Evolutionary conservation across 1,140 invertebrate genomes (phyloP).

Genomic region (Caenorhabditis inopinata): DNA sequence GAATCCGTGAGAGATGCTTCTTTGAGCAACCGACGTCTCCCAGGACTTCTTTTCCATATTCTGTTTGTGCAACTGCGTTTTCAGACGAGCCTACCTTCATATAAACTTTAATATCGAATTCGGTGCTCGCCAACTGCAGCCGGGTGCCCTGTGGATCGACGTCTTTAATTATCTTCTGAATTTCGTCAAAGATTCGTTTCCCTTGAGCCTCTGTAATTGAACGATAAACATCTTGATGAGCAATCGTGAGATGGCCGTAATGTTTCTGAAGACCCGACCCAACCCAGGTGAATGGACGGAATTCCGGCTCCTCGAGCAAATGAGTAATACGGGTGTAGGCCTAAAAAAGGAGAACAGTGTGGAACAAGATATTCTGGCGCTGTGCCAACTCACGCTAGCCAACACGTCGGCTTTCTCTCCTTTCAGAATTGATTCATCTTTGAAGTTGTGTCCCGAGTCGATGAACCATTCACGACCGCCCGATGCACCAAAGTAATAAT

Average conservation of each 20-base stretch:
- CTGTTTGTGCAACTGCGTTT: conserved; percentile 3
- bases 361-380: background rate
- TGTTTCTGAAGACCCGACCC: conserved; percentile 66
- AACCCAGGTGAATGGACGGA: conserved; percentile 63
- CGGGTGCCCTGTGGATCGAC: conserved; percentile 53
- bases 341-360: background rate
- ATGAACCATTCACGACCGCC: conserved; percentile 65
- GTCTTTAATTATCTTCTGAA: conserved; percentile 57
- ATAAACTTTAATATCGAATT: conserved; percentile 64
- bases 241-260: conserved; percentile 65
- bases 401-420: conserved; percentile 42
- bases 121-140: conserved; percentile 55
- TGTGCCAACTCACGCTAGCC: conserved; percentile 18
- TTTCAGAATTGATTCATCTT: conserved; percentile 63
- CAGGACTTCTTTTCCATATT: too few species aligned
- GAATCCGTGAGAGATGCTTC: too few species aligned
- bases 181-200: conserved; percentile 46
- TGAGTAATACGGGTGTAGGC: conserved; percentile 57
- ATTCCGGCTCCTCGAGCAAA: conserved; percentile 60
- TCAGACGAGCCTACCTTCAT: conserved; percentile 49
- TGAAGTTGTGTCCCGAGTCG: conserved; percentile 64
- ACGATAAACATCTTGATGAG: conserved; percentile 61
- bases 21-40: too few species aligned
- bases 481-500: conserved; percentile 66
- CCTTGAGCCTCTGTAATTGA: conserved; percentile 44